Evolutionary conservation across 2,797 vertebrate species (phyloP).

Genomic region (Pipistrellus kuhlii): DNA sequence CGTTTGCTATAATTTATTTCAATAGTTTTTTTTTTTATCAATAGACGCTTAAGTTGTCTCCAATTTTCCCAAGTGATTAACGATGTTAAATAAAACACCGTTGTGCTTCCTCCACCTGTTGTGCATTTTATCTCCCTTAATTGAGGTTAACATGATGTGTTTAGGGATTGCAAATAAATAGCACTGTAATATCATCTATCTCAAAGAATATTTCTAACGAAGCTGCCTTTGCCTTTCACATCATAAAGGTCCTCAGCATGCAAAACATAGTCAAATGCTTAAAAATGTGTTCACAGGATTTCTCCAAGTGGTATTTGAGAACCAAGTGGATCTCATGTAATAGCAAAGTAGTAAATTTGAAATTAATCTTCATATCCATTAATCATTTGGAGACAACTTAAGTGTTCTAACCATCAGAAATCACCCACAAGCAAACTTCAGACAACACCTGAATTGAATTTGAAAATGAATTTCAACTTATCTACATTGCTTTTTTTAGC

Average conservation of each 20-base stretch:
- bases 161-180: neutral
- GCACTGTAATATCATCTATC: neutral
- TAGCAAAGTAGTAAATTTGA: slow-evolving; percentile 62
- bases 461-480: slow-evolving; percentile 68
- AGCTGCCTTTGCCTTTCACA: neutral
- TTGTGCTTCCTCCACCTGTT: neutral
- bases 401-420: slow-evolving; percentile 20
- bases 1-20: neutral
- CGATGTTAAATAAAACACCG: neutral
- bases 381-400: slow-evolving; percentile 10
- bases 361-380: neutral
- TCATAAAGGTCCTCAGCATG: neutral
- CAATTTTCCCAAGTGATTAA: slow-evolving; percentile 28
- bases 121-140: neutral
- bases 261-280: slow-evolving; percentile 9
- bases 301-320: slow-evolving; percentile 37
- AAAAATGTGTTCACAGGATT: neutral
- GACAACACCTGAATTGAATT: slow-evolving; percentile 38
- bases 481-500: slow-evolving; percentile 82
- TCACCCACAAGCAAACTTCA: slow-evolving; percentile 40
- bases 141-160: neutral
- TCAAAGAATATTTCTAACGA: neutral
- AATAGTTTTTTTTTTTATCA: slow-evolving; percentile 1
- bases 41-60: neutral
- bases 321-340: slow-evolving; percentile 74